A percentile compares a stretch with the other conserved stretches of the same genome.
Conservation (phyloP, 2,888 invertebrate genomes). For the Erebia palarica region DNA sequence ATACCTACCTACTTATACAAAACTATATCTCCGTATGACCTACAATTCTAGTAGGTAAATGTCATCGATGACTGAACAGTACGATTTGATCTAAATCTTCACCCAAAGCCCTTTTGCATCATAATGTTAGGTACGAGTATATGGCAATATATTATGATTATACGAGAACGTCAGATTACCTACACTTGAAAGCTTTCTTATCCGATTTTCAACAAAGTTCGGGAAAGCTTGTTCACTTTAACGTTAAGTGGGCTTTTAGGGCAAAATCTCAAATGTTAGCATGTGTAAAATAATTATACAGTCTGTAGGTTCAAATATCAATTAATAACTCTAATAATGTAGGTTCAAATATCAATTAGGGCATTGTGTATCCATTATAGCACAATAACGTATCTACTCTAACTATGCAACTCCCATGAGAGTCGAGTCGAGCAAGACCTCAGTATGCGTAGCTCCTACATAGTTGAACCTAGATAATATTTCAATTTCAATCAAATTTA, state of each 20-base stretch:
- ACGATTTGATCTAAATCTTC: background rate
- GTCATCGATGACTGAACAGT: constrained; percentile 3
- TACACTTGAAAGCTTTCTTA: constrained; percentile 29
- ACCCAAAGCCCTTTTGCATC: background rate
- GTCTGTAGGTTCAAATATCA: background rate
- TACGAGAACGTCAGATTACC: constrained; percentile 8
- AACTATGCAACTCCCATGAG: constrained; percentile 13
- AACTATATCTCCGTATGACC: background rate
- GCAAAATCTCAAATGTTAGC: constrained; percentile 20
- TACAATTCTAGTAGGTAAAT: background rate
- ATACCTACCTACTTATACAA: background rate
- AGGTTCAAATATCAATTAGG: no score
- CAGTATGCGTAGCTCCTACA: background rate
- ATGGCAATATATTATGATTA: background rate
- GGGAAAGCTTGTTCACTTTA: constrained; percentile 34
- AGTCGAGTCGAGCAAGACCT: background rate
- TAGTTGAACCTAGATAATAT: background rate
- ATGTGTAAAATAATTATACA: constrained; percentile 10
- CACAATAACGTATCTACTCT: constrained; percentile 1
- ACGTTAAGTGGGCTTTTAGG: constrained; percentile 34
- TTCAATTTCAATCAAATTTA: no score
- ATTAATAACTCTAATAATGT: no score
- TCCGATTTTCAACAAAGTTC: constrained; percentile 33
- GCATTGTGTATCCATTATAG: background rate
- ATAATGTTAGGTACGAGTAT: no score